These are phyloP conservation scores for Pocillopora meandrina DNA, from an alignment of 92 coral and sea anemone species.

Conservation along the genomic window DNA sequence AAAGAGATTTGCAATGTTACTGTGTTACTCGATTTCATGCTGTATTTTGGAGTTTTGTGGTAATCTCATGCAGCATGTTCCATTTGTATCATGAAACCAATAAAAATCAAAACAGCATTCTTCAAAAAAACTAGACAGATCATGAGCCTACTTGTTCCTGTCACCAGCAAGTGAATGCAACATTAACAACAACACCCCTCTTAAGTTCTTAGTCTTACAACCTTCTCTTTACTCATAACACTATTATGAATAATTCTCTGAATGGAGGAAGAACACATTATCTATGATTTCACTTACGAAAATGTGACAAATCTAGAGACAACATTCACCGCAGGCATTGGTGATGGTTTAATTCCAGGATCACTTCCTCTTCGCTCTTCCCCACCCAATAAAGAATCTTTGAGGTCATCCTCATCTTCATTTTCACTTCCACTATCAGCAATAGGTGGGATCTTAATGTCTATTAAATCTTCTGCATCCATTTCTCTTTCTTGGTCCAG, in stretches of 20 bases:
- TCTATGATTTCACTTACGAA: conserved; percentile 16
- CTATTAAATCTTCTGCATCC: conserved; percentile 35
- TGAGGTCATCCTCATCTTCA: conserved; percentile 1
- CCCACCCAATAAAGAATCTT: conserved; percentile 28
- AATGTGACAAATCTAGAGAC: conserved; percentile 35
- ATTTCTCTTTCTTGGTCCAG: neutral
- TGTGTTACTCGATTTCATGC: no score
- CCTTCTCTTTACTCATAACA: no score
- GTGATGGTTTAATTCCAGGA: conserved; percentile 37
- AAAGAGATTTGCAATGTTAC: no score
- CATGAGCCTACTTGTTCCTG: no score
- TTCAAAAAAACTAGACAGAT: no score
- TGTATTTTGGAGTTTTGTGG: neutral
- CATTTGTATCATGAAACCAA: neutral
- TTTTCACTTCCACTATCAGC: neutral
- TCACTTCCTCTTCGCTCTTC: conserved; percentile 25
- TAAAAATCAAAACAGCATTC: neutral
- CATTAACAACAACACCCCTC: no score
- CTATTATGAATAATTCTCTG: no score
- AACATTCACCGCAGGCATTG: conserved; percentile 29
- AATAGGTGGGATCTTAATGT: conserved; percentile 16
- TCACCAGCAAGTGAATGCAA: no score
- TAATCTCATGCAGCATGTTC: neutral
- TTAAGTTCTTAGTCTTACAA: no score
- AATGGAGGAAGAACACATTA: no score